Evolutionary conservation across 2,113 vertebrate species (phyloP).

Genomic region (Artemisiospiza belli): DNA sequence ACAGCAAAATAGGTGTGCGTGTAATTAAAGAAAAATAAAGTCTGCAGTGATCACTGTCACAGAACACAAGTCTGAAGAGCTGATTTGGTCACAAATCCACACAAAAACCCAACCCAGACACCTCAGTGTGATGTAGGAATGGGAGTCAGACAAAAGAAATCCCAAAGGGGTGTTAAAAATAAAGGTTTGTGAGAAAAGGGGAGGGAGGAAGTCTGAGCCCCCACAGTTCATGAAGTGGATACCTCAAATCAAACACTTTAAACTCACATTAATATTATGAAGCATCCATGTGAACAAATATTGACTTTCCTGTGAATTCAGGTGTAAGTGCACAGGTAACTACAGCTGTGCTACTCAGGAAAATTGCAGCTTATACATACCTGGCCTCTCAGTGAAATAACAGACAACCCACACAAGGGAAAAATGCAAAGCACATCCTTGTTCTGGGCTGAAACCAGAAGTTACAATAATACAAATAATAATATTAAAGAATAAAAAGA

Average conservation of each 20-base stretch:
- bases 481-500: slow-evolving; percentile 28
- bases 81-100: not conserved
- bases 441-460: not conserved
- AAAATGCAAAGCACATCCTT: slow-evolving; percentile 13
- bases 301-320: not conserved
- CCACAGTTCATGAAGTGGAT: not conserved
- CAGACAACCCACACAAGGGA: not conserved
- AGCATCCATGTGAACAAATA: not conserved
- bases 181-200: not conserved
- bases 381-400: not conserved
- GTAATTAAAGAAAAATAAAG: not conserved
- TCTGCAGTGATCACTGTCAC: not conserved
- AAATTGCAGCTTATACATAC: not conserved
- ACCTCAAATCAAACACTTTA: not conserved
- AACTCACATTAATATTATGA: not conserved
- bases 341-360: not conserved
- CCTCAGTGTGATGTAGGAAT: not conserved
- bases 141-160: not conserved
- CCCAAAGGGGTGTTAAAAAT: not conserved
- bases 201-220: not conserved
- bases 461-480: slow-evolving; percentile 21
- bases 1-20: not conserved
- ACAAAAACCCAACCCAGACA: not conserved
- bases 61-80: not conserved
- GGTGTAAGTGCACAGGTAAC: not conserved